phyloP scores from a whole-genome alignment of 2,113 vertebrate species.

The Ammodytes dubius region DNA sequence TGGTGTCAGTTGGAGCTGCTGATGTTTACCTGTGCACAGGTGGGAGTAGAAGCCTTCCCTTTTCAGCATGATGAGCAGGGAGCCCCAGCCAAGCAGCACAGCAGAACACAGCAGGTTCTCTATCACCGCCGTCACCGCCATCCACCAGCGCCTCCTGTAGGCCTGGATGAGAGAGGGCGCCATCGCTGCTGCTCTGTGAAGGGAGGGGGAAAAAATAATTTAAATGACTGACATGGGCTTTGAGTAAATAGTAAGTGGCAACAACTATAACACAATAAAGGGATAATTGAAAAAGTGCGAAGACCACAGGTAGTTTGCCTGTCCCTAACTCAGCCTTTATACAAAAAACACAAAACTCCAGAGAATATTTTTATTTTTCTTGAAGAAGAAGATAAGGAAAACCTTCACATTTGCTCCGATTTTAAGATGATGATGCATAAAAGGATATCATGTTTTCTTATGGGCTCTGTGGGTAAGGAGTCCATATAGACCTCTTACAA shows the following conservation, averaged over 20 bases:
- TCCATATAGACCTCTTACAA: not conserved
- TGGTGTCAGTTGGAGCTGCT: not conserved
- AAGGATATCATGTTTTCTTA: not conserved
- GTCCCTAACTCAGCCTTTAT: not conserved
- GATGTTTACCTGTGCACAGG: constrained; percentile 82
- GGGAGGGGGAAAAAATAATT: not conserved
- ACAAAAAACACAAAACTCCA: not conserved
- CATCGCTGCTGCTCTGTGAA: constrained; percentile 79
- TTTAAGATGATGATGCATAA: not conserved
- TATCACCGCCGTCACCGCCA: constrained; percentile 88
- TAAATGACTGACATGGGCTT: not conserved
- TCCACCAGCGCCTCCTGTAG: constrained; percentile 91
- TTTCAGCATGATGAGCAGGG: constrained; percentile 93
- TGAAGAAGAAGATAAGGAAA: not conserved
- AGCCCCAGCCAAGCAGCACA: constrained; percentile 92
- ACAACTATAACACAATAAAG: not conserved
- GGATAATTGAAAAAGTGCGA: no score
- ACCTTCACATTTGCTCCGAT: not conserved
- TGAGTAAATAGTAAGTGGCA: not conserved
- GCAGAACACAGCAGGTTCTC: constrained; percentile 94
- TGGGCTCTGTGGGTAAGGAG: not conserved
- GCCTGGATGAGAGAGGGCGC: constrained; percentile 87
- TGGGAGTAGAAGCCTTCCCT: constrained; percentile 91
- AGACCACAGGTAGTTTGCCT: no score
- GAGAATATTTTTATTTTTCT: no score